A percentile compares a stretch with the other conserved stretches of the same genome.
Evolutionary conservation across 1,140 invertebrate species (phyloP).

Genomic region (Teleogryllus occipitalis): DNA sequence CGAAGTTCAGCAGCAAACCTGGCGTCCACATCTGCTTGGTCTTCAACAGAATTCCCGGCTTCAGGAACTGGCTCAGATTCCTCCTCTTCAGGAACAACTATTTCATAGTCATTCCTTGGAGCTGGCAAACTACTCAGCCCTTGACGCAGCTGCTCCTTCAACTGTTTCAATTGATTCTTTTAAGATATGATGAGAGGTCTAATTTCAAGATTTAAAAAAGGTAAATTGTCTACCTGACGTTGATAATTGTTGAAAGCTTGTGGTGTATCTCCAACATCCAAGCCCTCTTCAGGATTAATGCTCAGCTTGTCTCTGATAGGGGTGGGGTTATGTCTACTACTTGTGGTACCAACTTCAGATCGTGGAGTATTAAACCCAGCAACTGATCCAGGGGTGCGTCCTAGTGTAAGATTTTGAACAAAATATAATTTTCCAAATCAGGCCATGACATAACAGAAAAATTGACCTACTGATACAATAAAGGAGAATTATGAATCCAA

Average conservation of each 20-base stretch:
- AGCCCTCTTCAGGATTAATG: constrained; percentile 80
- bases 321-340: constrained; percentile 39
- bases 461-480: neutral
- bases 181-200: neutral
- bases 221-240: constrained; percentile 43
- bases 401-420: constrained; percentile 15
- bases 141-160: constrained; percentile 63
- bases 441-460: neutral
- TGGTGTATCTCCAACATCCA: constrained; percentile 56
- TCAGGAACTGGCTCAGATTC: constrained; percentile 31
- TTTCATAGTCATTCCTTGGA: constrained; percentile 97
- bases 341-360: constrained; percentile 26
- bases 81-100: constrained; percentile 89
- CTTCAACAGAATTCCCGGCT: constrained; percentile 40
- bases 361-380: constrained; percentile 35
- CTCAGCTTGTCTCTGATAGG: constrained; percentile 88
- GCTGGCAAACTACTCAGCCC: constrained; percentile 72
- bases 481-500: constrained; percentile 22
- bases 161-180: constrained; percentile 30
- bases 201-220: constrained; percentile 12
- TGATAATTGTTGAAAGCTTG: constrained; percentile 51
- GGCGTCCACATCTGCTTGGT: constrained; percentile 86
- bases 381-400: constrained; percentile 10
- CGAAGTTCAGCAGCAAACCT: constrained; percentile 51
- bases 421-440: neutral